phyloP scores from a whole-genome alignment of 2,888 invertebrate genomes.

The Papilio demoleus region DNA sequence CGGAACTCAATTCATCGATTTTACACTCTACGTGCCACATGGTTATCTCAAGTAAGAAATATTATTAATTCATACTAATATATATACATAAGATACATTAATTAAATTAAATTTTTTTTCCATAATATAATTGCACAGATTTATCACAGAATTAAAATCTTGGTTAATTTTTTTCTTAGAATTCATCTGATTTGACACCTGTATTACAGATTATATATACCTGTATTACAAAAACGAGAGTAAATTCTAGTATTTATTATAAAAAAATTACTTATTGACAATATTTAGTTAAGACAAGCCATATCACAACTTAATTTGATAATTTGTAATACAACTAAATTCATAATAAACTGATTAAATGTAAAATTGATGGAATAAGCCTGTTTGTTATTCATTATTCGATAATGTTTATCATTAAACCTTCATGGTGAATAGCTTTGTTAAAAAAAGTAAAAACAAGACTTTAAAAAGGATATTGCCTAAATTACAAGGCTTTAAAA shows the following conservation, averaged over 20 bases:
- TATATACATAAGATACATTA: no score
- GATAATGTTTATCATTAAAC: not conserved
- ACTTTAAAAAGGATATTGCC: not conserved
- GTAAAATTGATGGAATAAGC: not conserved
- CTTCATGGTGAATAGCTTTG: constrained; percentile 4
- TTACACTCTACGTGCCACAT: constrained; percentile 54
- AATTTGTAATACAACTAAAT: not conserved
- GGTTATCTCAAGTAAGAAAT: constrained; percentile 55
- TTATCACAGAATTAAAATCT: no score
- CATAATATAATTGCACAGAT: no score
- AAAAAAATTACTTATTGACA: no score
- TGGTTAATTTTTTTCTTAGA: no score
- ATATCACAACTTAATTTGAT: not conserved
- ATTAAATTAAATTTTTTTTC: no score
- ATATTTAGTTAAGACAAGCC: no score
- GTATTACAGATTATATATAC: no score
- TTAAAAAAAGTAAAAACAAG: not conserved
- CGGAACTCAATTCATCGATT: constrained; percentile 57
- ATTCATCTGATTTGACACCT: no score
- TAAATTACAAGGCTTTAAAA: not conserved
- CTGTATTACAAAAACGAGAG: no score
- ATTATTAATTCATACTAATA: no score
- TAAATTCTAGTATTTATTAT: no score
- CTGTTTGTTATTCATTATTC: not conserved
- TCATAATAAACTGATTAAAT: not conserved